Evolutionary conservation across 2,113 vertebrate species (phyloP), one percentile per base, ranked within the genome.

Genomic region (Paraplagusia blochii): DNA sequence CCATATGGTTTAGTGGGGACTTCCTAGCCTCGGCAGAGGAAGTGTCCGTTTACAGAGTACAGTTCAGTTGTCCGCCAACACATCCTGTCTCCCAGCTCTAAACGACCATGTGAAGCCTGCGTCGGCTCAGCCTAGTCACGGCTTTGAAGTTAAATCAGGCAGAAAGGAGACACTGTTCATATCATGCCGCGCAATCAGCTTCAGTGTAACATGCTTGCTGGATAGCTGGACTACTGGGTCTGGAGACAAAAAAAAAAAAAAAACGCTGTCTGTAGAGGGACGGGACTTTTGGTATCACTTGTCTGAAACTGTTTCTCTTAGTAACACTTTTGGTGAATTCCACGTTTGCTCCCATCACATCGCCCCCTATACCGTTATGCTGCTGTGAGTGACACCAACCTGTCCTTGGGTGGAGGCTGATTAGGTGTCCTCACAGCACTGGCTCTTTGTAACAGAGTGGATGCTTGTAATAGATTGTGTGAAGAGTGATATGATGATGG

Each of bases 11-110:
- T 77, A 64, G 72, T 29, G 65, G 83, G 82, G 77, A 77, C 79
- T 81, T 85, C 72, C 75, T 76, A 69, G 59, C 74, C 66, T 66
- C 81, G 52, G 17, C 65, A 84, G 66, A 85, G 85, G 84, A 86
- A 86, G 84, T 82, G 79, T 86, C 79, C 63, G 42, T 83, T 86
- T 83, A 86, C 80, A 84, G 69, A 36, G 58, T 43, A 58, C 76
- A 76, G 74, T 70, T 87, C 64, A 76, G 75, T 63, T 77, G 79
- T 80, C 74, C 56, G 44, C 77, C 75, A 81, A 79, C 72, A 79
- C 80, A 80, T 85, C 80, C 74, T 74, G 81, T 84, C 76, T 81
- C 75, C 52, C 19, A 42, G 66, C 74, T 76, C 71, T 63, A 74
- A 79, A 71, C 51, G 55, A 69, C 68, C 55, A 75, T 29, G 39